A percentile compares a stretch with the other conserved stretches of the same genome.
phyloP scores from a whole-genome alignment of 2,888 invertebrate genomes.

The Malachius bipustulatus region DNA sequence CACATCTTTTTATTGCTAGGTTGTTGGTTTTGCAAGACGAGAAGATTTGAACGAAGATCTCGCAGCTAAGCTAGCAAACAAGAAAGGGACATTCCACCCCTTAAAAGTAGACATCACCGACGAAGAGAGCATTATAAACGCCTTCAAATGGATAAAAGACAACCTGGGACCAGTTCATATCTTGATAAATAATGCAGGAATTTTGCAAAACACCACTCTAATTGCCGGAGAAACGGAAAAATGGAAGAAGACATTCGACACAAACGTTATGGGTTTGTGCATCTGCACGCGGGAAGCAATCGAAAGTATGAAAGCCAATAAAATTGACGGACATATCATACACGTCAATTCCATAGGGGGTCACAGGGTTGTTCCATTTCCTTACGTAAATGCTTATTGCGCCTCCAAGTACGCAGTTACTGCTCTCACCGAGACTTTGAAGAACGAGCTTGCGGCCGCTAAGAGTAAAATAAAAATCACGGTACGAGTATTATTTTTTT shows the following conservation, averaged over 20 bases:
- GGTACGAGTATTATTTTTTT: too few species aligned
- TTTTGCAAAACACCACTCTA: constrained; percentile 11
- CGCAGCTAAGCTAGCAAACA: too few species aligned
- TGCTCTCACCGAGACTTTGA: constrained; percentile 18
- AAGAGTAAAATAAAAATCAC: constrained; percentile 18
- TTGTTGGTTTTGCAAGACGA: too few species aligned
- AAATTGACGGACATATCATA: constrained; percentile 26
- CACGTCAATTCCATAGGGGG: constrained; percentile 27
- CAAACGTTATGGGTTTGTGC: constrained; percentile 20
- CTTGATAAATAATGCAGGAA: constrained; percentile 18
- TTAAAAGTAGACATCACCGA: constrained; percentile 13
- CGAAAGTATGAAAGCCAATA: constrained; percentile 22
- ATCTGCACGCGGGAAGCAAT: constrained; percentile 26
- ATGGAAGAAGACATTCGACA: constrained; percentile 22
- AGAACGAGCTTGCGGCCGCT: constrained; percentile 14
- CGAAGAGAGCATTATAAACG: constrained; percentile 14
- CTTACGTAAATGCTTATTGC: constrained; percentile 19
- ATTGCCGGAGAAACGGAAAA: constrained; percentile 19
- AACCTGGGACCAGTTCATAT: constrained; percentile 18
- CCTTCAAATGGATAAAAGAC: constrained; percentile 16
- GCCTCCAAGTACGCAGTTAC: constrained; percentile 22
- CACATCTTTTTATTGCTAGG: too few species aligned
- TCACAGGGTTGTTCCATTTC: constrained; percentile 21
- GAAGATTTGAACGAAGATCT: too few species aligned
- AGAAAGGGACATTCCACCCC: constrained; percentile 13